A percentile compares a stretch with the other conserved stretches of the same genome.
Conservation (phyloP, 1,140 invertebrate genomes). For the Delia radicum region DNA sequence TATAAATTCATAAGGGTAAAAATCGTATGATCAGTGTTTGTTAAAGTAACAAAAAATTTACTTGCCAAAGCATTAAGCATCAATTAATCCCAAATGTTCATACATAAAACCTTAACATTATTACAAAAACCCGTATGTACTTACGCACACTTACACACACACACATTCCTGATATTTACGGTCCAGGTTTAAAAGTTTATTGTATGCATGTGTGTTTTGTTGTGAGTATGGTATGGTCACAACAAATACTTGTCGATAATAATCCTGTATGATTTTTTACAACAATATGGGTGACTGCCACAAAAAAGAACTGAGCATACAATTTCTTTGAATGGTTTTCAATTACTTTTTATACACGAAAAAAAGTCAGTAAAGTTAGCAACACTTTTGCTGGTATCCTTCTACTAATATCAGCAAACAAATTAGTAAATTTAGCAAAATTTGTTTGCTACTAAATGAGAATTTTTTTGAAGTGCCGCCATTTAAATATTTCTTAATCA, state of each 20-base stretch:
- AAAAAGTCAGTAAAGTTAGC: too few relatives aligned
- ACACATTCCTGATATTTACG: background rate
- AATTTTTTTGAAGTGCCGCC: too few relatives aligned
- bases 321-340: too few relatives aligned
- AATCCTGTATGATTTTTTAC: background rate
- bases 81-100: background rate
- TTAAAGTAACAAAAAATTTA: background rate
- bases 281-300: too few relatives aligned
- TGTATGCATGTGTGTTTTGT: background rate
- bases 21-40: background rate
- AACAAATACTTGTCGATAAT: background rate
- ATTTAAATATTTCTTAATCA: too few relatives aligned
- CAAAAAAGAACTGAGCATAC: too few relatives aligned
- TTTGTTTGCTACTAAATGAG: too few relatives aligned
- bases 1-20: background rate
- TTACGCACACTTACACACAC: background rate
- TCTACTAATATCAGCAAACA: too few relatives aligned
- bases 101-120: background rate
- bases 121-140: background rate
- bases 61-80: background rate
- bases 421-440: too few relatives aligned
- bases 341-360: too few relatives aligned
- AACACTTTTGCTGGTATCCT: too few relatives aligned
- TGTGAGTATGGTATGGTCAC: background rate
- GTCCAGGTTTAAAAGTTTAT: background rate